A percentile compares a stretch with the other conserved stretches of the same genome.
phyloP scores from a whole-genome alignment of 2,113 vertebrate species.

The Apaloderma vittatum region DNA sequence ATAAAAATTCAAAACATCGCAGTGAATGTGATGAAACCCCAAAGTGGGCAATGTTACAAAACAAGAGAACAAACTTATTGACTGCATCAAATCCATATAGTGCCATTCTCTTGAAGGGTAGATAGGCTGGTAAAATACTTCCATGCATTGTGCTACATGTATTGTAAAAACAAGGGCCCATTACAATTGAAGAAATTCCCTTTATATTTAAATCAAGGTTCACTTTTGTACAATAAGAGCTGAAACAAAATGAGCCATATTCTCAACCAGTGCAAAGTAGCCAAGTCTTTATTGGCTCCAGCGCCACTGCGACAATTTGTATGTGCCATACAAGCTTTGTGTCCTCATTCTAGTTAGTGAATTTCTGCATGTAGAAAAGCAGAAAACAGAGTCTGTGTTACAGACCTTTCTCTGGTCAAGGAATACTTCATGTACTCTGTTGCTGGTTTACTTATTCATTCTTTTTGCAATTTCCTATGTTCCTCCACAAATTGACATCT shows the following conservation, averaged over 20 bases:
- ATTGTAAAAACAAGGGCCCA: neutral
- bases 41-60: slow-evolving; percentile 10
- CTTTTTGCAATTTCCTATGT: neutral
- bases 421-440: neutral
- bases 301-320: neutral
- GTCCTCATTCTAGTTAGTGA: neutral
- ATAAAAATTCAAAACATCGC: slow-evolving; percentile 73
- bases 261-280: neutral
- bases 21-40: slow-evolving; percentile 59
- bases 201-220: neutral
- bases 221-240: neutral
- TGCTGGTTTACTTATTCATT: neutral
- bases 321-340: neutral
- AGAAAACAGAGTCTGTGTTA: neutral
- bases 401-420: neutral
- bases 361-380: neutral
- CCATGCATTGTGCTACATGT: neutral
- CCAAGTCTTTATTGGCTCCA: neutral
- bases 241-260: neutral
- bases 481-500: neutral
- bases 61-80: neutral
- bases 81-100: neutral
- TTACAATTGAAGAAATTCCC: neutral
- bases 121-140: neutral
- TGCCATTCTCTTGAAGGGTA: slow-evolving; percentile 14